Evolutionary conservation across 2,113 vertebrate species (phyloP), one percentile per base, ranked within the genome.

Genomic region (Condylura cristata): DNA sequence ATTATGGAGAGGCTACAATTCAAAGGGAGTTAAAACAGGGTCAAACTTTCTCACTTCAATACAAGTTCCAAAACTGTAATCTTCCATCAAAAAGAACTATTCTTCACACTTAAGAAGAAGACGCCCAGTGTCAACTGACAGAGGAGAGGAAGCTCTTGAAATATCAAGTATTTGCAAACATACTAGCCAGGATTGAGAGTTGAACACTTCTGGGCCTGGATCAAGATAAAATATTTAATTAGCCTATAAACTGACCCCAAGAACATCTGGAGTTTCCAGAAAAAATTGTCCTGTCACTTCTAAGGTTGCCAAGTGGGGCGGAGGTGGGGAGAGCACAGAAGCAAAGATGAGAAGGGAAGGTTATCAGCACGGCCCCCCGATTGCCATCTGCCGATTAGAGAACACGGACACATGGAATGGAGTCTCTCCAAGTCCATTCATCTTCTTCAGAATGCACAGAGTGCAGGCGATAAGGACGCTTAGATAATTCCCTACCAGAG

Each of bases 201-300:
- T 66, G 92, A 96, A 81, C 74, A 82, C 96, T 95, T 86, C 72
- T 41, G 39, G 95, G 93, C 93, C 95, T 0, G 10, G 90, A 94
- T 46, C 1, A 46, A 97, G 96, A 97, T 93, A 97, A 98, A 98
- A 96, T 87, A 98, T 95, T 97, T 94, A 96, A 96, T 97, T 97
- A 98, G 96, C 97, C 96, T 97, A 37, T 78, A 97, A 58, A 58
- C 81, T 97, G 98, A 97, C 97, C 97, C 86, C 1, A 0, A 90
- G 95, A 96, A 93, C 86, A 97, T 96, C 89, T 96, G 94, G 24
- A 53, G 22, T 32, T 94, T 94, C 63, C 79, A 94, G 92, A 97
- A 93, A 85, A 86, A 94, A 68, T 78, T 96, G 93, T 86, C 95
- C 96, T 96, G 95, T 97, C 95, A 95, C 63, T 96, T 84, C 87